These are phyloP conservation scores for Microtus pennsylvanicus DNA, from an alignment of 2,113 vertebrate genomes.

Conservation along the genomic window DNA sequence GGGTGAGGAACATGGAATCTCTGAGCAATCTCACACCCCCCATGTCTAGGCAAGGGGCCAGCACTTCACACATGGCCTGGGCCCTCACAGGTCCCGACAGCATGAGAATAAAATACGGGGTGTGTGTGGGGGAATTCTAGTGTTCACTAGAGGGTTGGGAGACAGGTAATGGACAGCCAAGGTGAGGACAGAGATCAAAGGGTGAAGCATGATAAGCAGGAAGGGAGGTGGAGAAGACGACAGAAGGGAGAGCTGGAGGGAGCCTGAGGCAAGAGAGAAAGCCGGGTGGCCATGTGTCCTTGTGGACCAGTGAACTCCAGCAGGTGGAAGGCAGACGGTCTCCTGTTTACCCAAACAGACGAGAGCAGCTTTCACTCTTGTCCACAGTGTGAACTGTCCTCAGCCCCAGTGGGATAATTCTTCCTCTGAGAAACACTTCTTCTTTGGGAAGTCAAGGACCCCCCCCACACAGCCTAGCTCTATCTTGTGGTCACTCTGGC, in stretches of 20 bases:
- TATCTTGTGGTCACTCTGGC: not conserved
- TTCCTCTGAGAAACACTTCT: not conserved
- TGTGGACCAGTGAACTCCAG: not conserved
- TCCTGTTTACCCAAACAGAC: not conserved
- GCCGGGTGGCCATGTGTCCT: no score
- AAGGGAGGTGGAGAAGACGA: not conserved
- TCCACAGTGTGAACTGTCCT: not conserved
- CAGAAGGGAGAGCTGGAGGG: not conserved
- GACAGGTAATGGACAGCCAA: not conserved
- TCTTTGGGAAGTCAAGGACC: not conserved
- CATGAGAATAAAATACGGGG: not conserved
- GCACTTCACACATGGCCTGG: not conserved
- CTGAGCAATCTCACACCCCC: not conserved
- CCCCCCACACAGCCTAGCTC: not conserved
- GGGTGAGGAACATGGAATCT: not conserved
- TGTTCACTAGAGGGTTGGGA: not conserved
- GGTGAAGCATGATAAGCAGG: not conserved
- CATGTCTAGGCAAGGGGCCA: no score
- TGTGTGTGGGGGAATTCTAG: no score
- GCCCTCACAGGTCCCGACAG: no score
- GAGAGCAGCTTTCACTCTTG: not conserved
- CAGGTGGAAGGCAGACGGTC: not conserved
- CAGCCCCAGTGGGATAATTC: rapidly evolving
- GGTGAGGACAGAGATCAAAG: not conserved
- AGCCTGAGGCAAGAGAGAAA: not conserved